Evolutionary conservation across 2,888 invertebrate genomes (phyloP).

Genomic region (Tenthredo livida): DNA sequence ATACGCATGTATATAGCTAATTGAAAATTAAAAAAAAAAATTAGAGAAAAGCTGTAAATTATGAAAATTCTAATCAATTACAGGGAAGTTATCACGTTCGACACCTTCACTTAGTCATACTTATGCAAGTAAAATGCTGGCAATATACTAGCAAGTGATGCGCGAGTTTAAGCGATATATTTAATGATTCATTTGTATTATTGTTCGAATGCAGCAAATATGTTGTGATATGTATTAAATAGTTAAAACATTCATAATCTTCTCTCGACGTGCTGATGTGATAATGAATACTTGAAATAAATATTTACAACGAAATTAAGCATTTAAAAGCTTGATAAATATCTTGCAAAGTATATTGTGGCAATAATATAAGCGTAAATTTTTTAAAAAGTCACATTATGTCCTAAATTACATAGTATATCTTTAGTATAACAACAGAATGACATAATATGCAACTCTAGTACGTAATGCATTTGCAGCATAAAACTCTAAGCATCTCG

Average conservation of each 20-base stretch:
- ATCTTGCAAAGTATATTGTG: background rate
- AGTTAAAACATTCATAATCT: background rate
- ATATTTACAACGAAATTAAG: background rate
- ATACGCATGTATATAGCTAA: background rate
- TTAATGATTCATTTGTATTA: conserved; percentile 4
- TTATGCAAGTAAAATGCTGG: background rate
- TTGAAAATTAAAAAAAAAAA: background rate
- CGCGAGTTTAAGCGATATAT: background rate
- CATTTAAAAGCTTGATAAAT: conserved; percentile 22
- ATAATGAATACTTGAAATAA: background rate
- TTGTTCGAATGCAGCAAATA: background rate
- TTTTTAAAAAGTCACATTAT: background rate
- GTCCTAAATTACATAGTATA: background rate
- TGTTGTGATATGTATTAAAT: background rate
- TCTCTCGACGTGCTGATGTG: conserved; percentile 5
- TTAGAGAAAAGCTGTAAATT: background rate
- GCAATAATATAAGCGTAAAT: background rate
- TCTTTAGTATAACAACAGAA: background rate
- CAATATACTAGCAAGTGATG: background rate
- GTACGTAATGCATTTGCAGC: background rate
- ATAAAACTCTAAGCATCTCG: conserved; percentile 16
- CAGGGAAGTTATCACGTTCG: background rate
- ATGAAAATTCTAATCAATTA: background rate
- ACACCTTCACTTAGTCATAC: background rate
- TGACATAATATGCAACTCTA: background rate